Base-by-base conservation (phyloP, 2,888 invertebrate species). In the Sphecodes monilicornis region DNA sequence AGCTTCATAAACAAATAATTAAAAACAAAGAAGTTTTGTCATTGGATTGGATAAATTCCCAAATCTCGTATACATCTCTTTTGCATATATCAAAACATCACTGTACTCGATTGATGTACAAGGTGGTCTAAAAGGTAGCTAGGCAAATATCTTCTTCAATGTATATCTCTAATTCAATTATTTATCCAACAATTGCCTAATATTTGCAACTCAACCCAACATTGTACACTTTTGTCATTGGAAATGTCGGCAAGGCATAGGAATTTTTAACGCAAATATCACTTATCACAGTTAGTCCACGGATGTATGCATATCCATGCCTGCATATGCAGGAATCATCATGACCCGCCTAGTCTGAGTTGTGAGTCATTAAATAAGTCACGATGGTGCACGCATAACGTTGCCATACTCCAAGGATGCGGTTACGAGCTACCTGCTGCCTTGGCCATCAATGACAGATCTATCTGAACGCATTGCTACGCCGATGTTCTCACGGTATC, bases 361-460 rank as follows among this genome's bases (percentile, higher is more conserved):
- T 81, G 57, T 91, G 91, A 91, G 41, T 91, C 91, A 91, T 90
- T 85, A 86, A 89, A 81, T 84, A 84, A 85, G 79, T 82, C 76
- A 81, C 79, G 80, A 68, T 46, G 64, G 77, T 39, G 74, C 64
- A 77, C 66, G 36, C 39, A 64, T 88, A 86, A 90, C 86, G 87
- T 85, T 83, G 72, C 80, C 70, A 85, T 85, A 57, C 26, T 50
- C 79, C 88, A 90, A 90, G 88, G 90, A 86, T 89, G 80, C 50
- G 66, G 83, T 90, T 82, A 86, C 81, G 76, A 70, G 76, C 69
- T 84, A 89, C 70, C 78, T 57, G 77, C 86, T 91, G 90, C 93
- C 94, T 94, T 94, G 92, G 86, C 88, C 86, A 88, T 91, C 94
- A 92, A 94, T 93, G 93, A 92, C 93, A 88, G 70, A 16, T 32